A percentile compares a stretch with the other conserved stretches of the same genome.
These are phyloP conservation scores for Orchestes rusci DNA, from an alignment of 2,888 invertebrate genomes.

Conservation along the genomic window DNA sequence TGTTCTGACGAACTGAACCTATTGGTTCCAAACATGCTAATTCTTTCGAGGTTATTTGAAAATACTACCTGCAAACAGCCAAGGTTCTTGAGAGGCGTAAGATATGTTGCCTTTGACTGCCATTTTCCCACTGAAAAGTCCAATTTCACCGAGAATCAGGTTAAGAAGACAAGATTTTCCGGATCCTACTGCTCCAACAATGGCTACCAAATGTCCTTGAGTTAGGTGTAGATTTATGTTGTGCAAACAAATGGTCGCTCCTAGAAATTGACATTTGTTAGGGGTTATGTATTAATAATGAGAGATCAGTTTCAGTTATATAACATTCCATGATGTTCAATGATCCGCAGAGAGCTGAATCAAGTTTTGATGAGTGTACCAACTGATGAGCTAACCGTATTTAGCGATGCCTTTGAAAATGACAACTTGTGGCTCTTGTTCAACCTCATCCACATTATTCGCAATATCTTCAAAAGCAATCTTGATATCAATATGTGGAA, in stretches of 20 bases:
- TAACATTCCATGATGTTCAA: too few species aligned
- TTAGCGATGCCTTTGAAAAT: conserved; percentile 22
- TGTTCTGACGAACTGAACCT: conserved; percentile 59
- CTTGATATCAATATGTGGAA: too few species aligned
- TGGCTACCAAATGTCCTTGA: conserved; percentile 45
- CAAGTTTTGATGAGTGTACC: too few species aligned
- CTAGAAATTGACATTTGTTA: too few species aligned
- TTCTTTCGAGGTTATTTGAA: neutral
- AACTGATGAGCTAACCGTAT: conserved; percentile 13
- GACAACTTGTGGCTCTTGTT: conserved; percentile 7
- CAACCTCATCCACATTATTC: too few species aligned
- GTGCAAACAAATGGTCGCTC: conserved; percentile 40
- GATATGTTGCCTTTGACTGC: conserved; percentile 46
- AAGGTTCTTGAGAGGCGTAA: conserved; percentile 59
- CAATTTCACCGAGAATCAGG: conserved; percentile 44
- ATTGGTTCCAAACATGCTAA: neutral
- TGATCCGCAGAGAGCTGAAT: too few species aligned
- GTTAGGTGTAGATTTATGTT: conserved; percentile 44
- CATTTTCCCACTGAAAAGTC: conserved; percentile 41
- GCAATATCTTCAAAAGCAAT: too few species aligned
- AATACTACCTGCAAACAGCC: conserved; percentile 47
- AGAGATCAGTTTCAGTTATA: too few species aligned
- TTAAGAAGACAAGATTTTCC: conserved; percentile 52
- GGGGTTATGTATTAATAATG: too few species aligned
- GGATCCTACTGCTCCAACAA: conserved; percentile 62